phyloP scores from a whole-genome alignment of 2,888 invertebrate species.

The Heliconius erato region DNA sequence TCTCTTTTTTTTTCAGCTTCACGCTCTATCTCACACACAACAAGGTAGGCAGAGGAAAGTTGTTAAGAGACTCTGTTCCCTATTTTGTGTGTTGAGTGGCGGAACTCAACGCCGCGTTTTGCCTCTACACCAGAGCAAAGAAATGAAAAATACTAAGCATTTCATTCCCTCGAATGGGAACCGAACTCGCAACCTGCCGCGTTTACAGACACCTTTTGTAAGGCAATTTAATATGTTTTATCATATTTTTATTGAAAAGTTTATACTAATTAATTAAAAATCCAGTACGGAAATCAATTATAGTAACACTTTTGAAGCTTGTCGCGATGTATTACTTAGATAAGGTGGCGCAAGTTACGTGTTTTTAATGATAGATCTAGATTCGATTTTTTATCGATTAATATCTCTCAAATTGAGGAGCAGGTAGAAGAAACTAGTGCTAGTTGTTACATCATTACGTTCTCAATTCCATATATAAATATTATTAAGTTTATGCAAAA shows the following conservation, averaged over 20 bases:
- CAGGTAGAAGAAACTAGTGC: neutral
- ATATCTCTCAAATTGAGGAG: neutral
- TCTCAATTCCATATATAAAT: neutral
- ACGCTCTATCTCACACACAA: too few relatives aligned
- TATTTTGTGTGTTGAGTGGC: too few relatives aligned
- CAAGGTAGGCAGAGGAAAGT: too few relatives aligned
- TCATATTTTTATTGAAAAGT: neutral
- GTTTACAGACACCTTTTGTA: too few relatives aligned
- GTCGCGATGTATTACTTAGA: slow-evolving; percentile 11
- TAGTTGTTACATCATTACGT: neutral
- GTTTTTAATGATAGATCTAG: neutral
- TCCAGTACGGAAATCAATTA: slow-evolving; percentile 6
- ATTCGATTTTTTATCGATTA: neutral
- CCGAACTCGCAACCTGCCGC: too few relatives aligned
- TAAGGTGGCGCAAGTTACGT: neutral
- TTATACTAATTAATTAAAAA: neutral
- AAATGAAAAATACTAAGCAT: too few relatives aligned
- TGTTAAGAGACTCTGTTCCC: too few relatives aligned
- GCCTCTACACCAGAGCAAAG: too few relatives aligned
- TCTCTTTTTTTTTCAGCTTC: too few relatives aligned
- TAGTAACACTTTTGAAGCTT: slow-evolving; percentile 26
- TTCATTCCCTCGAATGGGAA: too few relatives aligned
- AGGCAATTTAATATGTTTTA: neutral
- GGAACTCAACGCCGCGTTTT: too few relatives aligned
- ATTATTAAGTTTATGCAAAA: neutral